Base-by-base conservation (phyloP, 1,140 invertebrate genomes). In the Euschistus heros region DNA sequence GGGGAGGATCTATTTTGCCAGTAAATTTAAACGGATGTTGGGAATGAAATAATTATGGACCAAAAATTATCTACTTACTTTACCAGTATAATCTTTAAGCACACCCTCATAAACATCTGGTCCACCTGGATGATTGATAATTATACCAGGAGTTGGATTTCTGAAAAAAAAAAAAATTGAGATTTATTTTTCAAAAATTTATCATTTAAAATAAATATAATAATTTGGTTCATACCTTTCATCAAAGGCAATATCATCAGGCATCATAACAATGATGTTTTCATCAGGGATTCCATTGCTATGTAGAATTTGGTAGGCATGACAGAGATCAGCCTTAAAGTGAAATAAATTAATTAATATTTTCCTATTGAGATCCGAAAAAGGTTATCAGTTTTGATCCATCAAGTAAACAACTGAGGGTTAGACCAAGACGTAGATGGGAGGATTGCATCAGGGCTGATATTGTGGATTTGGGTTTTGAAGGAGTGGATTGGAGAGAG, bases 201-300 rank as follows among this genome's bases (percentile, higher is more conserved):
- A 37, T 6, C n/a, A 37, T 13, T 37, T 37, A 10, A 37, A 37
- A 37, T 6, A n/a, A 6, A 6, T 37, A 37, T 13, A 37, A 37
- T 6, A 37, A 37, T 10, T 10, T 7, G n/a, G 27, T 60, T 73
- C 77, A 77, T 75, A 82, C 81, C 77, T 72, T 62, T 50, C n/a
- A 73, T 78, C 79, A 67, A 80, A 47, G 13, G 82, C 84, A 66
- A 85, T 79, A 69, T 85, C 84, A 75, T 85, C 83, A 71, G 79
- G 82, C 81, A 84, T 84, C 80, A 85, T 81, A 17, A 81, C 79
- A 64, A 85, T 77, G 64, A 86, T 85, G 52, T 79, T 75, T 67
- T 83, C 80, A 65, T 78, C 77, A 14, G 80, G 78, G 64, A 85
- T 76, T 47, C 83, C 84, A 76, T 83, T 77, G 26, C 70, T 72